A percentile compares a stretch with the other conserved stretches of the same genome.
phyloP scores from a whole-genome alignment of 1,140 invertebrate genomes.

The Bombus turneri region DNA sequence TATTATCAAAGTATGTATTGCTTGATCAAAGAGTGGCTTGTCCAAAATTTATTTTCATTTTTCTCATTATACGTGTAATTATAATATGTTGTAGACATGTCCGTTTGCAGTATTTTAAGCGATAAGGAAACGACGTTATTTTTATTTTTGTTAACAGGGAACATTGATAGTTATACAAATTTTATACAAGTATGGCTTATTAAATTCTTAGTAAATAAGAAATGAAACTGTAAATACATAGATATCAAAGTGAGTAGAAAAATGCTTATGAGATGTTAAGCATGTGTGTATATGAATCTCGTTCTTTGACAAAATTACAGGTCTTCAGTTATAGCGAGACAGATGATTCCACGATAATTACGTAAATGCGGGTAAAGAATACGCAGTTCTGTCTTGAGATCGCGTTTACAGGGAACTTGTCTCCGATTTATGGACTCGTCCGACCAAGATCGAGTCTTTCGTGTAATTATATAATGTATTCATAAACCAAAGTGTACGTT shows the following conservation, averaged over 20 bases:
- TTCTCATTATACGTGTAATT: not conserved
- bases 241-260: not conserved
- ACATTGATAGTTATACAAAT: not conserved
- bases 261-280: not conserved
- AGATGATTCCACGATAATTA: slow-evolving; percentile 5
- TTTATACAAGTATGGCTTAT: not conserved
- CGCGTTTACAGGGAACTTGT: slow-evolving; percentile 1
- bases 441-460: slow-evolving; percentile 17
- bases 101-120: slow-evolving; percentile 15
- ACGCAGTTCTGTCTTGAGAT: not conserved
- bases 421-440: slow-evolving; percentile 4
- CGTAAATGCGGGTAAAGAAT: not conserved
- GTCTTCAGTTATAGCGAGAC: slow-evolving; percentile 22
- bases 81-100: not conserved
- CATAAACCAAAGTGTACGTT: slow-evolving; percentile 76
- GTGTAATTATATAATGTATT: slow-evolving; percentile 64
- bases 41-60: not conserved
- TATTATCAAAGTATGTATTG: slow-evolving; percentile 1
- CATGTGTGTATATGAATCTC: not conserved
- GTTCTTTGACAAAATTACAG: not conserved
- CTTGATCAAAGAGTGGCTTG: not conserved
- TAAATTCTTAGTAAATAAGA: not conserved
- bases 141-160: not conserved
- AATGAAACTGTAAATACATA: not conserved
- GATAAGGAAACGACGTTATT: not conserved